These are phyloP conservation scores for Eidolon helvum DNA, from an alignment of 2,113 vertebrate species.

Conservation along the genomic window DNA sequence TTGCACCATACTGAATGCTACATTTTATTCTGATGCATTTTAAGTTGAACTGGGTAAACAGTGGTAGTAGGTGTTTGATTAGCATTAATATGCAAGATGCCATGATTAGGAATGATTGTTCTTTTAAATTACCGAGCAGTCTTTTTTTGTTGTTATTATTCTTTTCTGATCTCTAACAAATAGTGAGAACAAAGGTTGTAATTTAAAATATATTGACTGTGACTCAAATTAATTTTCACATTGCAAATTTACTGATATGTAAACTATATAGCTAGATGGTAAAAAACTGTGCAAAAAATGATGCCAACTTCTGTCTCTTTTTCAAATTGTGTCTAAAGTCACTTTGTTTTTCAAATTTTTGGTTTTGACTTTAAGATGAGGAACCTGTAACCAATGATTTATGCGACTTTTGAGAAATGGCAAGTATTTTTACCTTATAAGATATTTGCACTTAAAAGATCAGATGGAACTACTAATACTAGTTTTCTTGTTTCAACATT, in stretches of 20 bases:
- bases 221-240: conserved; percentile 77
- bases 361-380: background rate
- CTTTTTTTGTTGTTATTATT: conserved; percentile 47
- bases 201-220: conserved; percentile 76
- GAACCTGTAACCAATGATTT: background rate
- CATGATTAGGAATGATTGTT: conserved; percentile 70
- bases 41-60: conserved; percentile 62
- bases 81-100: conserved; percentile 73
- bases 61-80: conserved; percentile 75
- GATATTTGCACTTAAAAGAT: background rate
- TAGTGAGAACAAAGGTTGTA: conserved; percentile 75
- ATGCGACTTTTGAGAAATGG: background rate
- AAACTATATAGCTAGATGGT: conserved; percentile 36
- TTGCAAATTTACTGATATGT: conserved; percentile 45
- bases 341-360: conserved; percentile 17
- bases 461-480: background rate
- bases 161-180: conserved; percentile 67
- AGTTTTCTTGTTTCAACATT: background rate
- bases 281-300: background rate
- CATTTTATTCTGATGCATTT: conserved; percentile 67
- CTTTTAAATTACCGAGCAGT: conserved; percentile 67
- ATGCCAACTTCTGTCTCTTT: background rate
- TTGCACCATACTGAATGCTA: conserved; percentile 68
- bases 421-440: background rate
- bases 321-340: background rate